phyloP scores from a whole-genome alignment of 30 jellyfish, hydroid and myxozoan species.

The Chironex yamaguchii region DNA sequence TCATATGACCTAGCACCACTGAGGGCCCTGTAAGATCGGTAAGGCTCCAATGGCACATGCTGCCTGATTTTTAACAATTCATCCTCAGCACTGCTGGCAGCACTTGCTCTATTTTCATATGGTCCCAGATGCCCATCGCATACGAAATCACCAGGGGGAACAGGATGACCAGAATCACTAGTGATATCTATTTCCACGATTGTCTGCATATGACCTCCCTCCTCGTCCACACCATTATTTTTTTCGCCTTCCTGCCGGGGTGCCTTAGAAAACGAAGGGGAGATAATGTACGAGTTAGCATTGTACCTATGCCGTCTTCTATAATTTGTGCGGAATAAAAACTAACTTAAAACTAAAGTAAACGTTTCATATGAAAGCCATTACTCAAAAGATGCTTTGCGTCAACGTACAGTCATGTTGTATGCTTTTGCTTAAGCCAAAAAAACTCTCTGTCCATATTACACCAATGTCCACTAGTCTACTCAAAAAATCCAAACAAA shows the following conservation, averaged over 20 bases:
- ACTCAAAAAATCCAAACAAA: no score
- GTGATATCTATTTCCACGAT: constrained; percentile 72
- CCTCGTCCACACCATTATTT: no score
- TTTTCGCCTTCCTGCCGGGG: no score
- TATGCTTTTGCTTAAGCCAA: no score
- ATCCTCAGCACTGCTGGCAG: constrained; percentile 90
- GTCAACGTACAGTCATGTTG: no score
- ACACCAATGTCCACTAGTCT: no score
- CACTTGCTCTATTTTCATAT: constrained; percentile 12
- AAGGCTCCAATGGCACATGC: constrained; percentile 74
- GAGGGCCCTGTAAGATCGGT: constrained; percentile 93
- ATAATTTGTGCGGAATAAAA: constrained; percentile 45
- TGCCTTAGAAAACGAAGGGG: no score
- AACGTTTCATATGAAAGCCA: no score
- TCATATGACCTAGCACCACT: constrained; percentile 80
- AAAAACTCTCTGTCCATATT: no score
- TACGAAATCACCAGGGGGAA: constrained; percentile 8
- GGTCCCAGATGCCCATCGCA: constrained; percentile 19
- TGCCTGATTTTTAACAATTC: constrained; percentile 59
- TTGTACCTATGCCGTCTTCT: constrained; percentile 42
- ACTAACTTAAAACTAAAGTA: constrained; percentile 37
- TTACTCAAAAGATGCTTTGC: no score
- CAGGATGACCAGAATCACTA: constrained; percentile 43
- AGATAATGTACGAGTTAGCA: no score
- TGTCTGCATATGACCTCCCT: constrained; percentile 75